Base-by-base conservation (phyloP, 2,113 vertebrate species). In the Corvus hawaiiensis region DNA sequence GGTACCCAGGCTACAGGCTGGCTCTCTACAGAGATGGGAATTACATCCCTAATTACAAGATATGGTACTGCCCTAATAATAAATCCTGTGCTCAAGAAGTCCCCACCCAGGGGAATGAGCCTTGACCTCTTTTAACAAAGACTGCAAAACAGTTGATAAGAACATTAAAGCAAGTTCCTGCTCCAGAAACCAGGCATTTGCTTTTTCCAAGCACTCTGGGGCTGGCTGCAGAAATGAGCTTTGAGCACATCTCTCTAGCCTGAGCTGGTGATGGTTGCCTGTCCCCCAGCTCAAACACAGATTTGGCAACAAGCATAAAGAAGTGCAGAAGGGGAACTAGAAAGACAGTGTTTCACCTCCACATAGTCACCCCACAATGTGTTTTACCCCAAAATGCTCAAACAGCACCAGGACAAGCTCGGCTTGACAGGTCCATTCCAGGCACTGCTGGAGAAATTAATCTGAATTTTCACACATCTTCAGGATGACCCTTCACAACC, bases 31-130 rank as follows among this genome's bases (percentile, higher is more conserved):
- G 93, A 92, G 68, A 93, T 61, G 64, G 78, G 91, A 95, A 96
- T 93, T 96, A 91, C 91, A 95, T 93, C 92, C 88, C 92, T 90
- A 95, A 94, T 94, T 91, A 97, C 83, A 91, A 94, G 91, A 93
- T 83, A 82, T 27, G 49, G 83, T 93, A 64, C 66, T 91, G 80
- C 94, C 90, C 87, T 84, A 87, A 96, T 94, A 93, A 90, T 90
- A 90, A 94, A 75, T 37, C 71, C 92, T 74, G 81, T 81, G 87
- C 91, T 95, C 61, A 78, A 75, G 86, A 83, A 94, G 90, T 85
- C 62, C 19, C 90, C 81, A 92, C 94, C 77, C 87, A 86, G 72
- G 56, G 87, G 88, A 77, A 94, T 75, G 96, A 94, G 90, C 89
- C 90, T 76, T 94, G 92, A 93, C 92, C 86, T 88, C 94, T 68